Conservation (phyloP, 2,113 vertebrate species). For the Leuciscus idus region DNA sequence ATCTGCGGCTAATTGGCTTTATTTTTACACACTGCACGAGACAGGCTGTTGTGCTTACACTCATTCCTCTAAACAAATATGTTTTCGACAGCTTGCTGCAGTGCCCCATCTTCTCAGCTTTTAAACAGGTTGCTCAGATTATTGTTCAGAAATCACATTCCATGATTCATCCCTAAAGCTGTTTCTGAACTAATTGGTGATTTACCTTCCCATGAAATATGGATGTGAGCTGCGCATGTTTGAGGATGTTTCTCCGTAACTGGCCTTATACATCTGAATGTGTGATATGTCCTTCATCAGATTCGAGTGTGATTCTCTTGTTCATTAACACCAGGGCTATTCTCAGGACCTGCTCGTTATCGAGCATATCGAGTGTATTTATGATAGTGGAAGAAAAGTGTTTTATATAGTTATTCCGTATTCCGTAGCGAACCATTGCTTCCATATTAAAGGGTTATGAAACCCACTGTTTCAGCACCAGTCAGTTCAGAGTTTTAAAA, state of each 20-base stretch:
- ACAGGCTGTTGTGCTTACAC: neutral
- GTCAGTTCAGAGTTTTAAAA: no score
- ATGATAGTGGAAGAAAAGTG: neutral
- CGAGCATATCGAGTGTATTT: neutral
- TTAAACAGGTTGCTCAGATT: constrained; percentile 7
- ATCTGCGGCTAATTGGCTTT: neutral
- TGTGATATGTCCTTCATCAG: constrained; percentile 1
- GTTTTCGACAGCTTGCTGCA: neutral
- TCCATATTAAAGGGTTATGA: no score
- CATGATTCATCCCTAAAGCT: neutral
- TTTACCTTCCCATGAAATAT: neutral
- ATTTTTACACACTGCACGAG: constrained; percentile 2
- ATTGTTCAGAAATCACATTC: neutral
- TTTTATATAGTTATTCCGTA: no score
- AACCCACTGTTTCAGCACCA: no score
- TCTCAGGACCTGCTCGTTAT: constrained; percentile 41
- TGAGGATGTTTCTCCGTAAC: neutral
- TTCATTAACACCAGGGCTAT: constrained; percentile 41
- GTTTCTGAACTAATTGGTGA: neutral
- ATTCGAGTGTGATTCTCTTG: neutral
- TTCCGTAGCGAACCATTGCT: no score
- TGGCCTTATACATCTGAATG: neutral
- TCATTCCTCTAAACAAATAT: neutral
- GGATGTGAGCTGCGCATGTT: neutral
- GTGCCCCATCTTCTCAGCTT: neutral